Conservation (phyloP, 92 coral and sea anemone species). For the Palythoa heliodiscus region DNA sequence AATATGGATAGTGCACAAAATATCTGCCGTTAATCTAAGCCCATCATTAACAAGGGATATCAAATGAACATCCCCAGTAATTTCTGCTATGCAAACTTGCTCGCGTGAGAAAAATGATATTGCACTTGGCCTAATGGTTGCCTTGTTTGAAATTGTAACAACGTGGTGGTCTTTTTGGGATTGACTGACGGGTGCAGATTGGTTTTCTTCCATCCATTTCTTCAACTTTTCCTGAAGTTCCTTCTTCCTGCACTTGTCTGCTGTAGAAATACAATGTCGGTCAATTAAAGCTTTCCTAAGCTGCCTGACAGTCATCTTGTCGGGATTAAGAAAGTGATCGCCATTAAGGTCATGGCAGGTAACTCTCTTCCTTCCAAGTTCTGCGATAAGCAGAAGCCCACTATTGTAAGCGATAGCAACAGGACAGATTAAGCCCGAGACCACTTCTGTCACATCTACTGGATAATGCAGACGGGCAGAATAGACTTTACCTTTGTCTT, state of each 20-base stretch:
- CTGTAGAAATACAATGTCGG: slow-evolving; percentile 18
- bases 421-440: slow-evolving; percentile 25
- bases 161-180: too few relatives aligned
- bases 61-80: too few relatives aligned
- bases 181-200: too few relatives aligned
- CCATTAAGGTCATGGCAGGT: slow-evolving; percentile 44
- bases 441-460: slow-evolving; percentile 39
- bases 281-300: slow-evolving; percentile 40
- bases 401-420: slow-evolving; percentile 27
- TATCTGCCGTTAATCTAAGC: not conserved
- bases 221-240: slow-evolving; percentile 13
- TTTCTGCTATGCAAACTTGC: too few relatives aligned
- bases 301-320: slow-evolving; percentile 42
- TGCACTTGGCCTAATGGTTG: too few relatives aligned
- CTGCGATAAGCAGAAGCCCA: slow-evolving; percentile 43
- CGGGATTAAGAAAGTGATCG: slow-evolving; percentile 21
- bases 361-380: slow-evolving; percentile 23
- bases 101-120: too few relatives aligned
- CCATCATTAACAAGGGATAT: too few relatives aligned
- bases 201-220: slow-evolving; percentile 7
- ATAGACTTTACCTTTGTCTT: slow-evolving; percentile 29
- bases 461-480: slow-evolving; percentile 40
- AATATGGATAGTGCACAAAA: slow-evolving; percentile 6
- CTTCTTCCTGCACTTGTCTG: slow-evolving; percentile 11
- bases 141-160: too few relatives aligned